Percentiles rank a stretch among this genome's conserved stretches.
Conservation (phyloP, 2,888 invertebrate genomes). For the Polydrusus cervinus region DNA sequence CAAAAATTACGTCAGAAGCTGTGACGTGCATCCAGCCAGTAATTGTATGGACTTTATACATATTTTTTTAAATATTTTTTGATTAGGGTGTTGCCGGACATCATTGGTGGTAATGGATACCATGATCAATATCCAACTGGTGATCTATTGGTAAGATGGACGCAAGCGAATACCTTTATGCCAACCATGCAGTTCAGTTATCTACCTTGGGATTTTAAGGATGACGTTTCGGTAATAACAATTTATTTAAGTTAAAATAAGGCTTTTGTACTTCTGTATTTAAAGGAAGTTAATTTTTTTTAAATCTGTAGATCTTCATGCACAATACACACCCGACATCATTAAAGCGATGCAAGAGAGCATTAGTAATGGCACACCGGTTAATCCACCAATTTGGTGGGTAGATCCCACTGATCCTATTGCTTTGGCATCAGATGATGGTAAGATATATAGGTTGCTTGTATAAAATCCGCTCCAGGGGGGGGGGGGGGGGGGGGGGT, state of each 20-base stretch:
- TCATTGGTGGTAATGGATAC: conserved; percentile 79
- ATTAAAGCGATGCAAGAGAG: conserved; percentile 77
- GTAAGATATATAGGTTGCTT: too few species aligned
- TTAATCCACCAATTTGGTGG: conserved; percentile 92
- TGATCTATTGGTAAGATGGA: conserved; percentile 85
- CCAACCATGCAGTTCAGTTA: conserved; percentile 87
- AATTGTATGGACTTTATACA: too few species aligned
- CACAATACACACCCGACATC: conserved; percentile 76
- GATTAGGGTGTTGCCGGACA: conserved; percentile 81
- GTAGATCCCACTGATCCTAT: conserved; percentile 79
- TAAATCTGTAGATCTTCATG: conserved; percentile 80
- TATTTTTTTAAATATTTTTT: background rate
- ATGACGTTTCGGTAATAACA: conserved; percentile 31
- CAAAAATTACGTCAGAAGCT: too few species aligned
- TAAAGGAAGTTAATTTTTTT: conserved; percentile 1
- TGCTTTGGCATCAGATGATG: conserved; percentile 76
- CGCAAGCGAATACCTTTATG: conserved; percentile 85
- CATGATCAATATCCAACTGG: conserved; percentile 68
- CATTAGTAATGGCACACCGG: conserved; percentile 78
- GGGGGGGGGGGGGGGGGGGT: too few species aligned
- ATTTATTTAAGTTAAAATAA: too few species aligned
- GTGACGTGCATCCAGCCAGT: too few species aligned
- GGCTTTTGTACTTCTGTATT: background rate
- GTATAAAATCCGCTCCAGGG: too few species aligned
- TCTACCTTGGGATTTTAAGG: conserved; percentile 82